Percentiles rank a stretch among this genome's conserved stretches.
These are phyloP conservation scores for Pogona vitticeps DNA, from an alignment of 2,113 vertebrate species.

Conservation along the genomic window DNA sequence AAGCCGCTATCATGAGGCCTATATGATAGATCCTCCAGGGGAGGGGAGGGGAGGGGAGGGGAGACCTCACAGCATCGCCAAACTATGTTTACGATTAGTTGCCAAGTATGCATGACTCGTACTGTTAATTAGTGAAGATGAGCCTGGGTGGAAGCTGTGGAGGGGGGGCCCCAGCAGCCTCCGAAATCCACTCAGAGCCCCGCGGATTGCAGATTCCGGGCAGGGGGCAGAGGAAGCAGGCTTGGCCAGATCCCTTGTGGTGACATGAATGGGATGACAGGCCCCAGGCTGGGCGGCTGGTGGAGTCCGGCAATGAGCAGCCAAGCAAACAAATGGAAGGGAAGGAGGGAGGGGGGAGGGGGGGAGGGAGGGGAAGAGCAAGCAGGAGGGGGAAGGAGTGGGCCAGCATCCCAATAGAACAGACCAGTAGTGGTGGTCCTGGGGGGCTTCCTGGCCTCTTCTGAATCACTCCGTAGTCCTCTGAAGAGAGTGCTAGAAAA, in stretches of 20 bases:
- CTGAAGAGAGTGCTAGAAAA: too few relatives aligned
- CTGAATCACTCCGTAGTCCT: not conserved
- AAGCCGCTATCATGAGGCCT: constrained; percentile 35
- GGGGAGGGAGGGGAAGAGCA: too few relatives aligned
- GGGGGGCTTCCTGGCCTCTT: not conserved
- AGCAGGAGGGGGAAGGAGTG: not conserved
- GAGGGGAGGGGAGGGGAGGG: constrained; percentile 44
- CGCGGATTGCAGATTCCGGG: not conserved
- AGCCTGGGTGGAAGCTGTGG: constrained; percentile 40
- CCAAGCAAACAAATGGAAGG: not conserved
- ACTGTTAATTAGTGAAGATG: constrained; percentile 56
- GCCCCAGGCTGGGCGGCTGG: constrained; percentile 22
- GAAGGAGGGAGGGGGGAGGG: not conserved
- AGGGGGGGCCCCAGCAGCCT: not conserved
- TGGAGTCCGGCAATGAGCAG: not conserved
- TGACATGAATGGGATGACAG: constrained; percentile 5
- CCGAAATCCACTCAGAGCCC: constrained; percentile 26
- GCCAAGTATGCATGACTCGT: constrained; percentile 22
- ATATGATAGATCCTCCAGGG: constrained; percentile 27
- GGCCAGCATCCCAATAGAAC: too few relatives aligned
- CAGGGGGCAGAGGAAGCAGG: constrained; percentile 21
- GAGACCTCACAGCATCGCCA: constrained; percentile 45
- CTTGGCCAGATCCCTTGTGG: not conserved
- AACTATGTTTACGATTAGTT: constrained; percentile 50
- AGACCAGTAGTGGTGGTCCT: too few relatives aligned